A percentile compares a stretch with the other conserved stretches of the same genome.
These are phyloP conservation scores for Ptychodera flava DNA, from an alignment of 35 echinoderm and acorn worm species.

Conservation along the genomic window DNA sequence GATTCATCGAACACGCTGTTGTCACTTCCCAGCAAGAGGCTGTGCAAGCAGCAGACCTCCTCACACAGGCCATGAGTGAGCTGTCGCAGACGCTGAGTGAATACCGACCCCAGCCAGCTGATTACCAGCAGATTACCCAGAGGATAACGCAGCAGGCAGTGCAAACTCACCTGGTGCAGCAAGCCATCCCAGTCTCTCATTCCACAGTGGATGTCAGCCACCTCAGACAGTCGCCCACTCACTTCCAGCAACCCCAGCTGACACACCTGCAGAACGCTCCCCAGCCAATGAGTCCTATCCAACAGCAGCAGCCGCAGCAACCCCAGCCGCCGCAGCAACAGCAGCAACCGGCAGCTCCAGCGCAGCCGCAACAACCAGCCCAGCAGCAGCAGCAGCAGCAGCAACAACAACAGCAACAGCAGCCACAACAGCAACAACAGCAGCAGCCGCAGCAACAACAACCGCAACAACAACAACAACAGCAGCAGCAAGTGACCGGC, in stretches of 20 bases:
- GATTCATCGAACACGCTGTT: constrained; percentile 64
- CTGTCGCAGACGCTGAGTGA: constrained; percentile 79
- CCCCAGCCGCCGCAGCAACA: not conserved
- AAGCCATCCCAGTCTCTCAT: not conserved
- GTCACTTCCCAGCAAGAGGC: constrained; percentile 51
- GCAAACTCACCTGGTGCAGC: not conserved
- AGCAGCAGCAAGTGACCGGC: constrained; percentile 47
- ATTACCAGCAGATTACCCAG: constrained; percentile 64
- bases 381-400: not conserved
- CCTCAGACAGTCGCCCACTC: not conserved
- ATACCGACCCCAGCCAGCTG: constrained; percentile 36
- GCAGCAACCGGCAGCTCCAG: not conserved
- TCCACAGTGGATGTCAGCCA: not conserved
- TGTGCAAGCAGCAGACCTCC: constrained; percentile 80
- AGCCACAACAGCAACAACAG: constrained; percentile 40
- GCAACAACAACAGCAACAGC: constrained; percentile 16
- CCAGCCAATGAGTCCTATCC: not conserved
- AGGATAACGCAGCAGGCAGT: constrained; percentile 26
- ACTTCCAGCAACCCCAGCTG: not conserved
- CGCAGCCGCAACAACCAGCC: not conserved
- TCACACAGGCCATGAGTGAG: constrained; percentile 95
- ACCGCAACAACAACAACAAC: constrained; percentile 12
- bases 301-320: not conserved
- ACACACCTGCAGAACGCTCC: not conserved
- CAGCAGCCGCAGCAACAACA: too few relatives aligned